Base-by-base conservation (phyloP, 64 coral and sea anemone genomes). In the Exaiptasia diaphana region DNA sequence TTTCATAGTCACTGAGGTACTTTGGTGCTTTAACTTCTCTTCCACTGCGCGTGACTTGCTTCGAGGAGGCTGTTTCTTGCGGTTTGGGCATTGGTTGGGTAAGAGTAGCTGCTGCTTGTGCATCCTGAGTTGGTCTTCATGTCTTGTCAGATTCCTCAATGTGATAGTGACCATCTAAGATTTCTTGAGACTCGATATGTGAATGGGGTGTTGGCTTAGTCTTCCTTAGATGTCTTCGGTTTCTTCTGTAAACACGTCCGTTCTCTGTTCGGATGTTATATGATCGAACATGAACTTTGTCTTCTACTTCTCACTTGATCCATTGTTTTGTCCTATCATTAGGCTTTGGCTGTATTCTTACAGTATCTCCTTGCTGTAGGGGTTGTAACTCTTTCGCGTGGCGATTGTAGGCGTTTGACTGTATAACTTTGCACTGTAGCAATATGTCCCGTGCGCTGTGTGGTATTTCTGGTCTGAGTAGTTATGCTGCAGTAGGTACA, bases 221-320 rank as follows among this genome's bases (percentile, higher is more conserved):
- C 26, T 58, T 53, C 13, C 33, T n/a, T 26, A 57, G 26, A 53
- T 77, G 74, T 39, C 74, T 53, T 31, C 74, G 46, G 50, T 77
- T 77, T 56, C 74, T 77, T 7, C 74, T 45, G 48, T 55, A 57
- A n/a, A 77, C 74, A 31, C 33, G 53, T 21, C 74, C 50, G 56
- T 77, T 50, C 24, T 77, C 49, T 8, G 74, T 77, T 36, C 74
- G 43, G 4, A 77, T 50, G 8, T 24, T 34, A 15, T 55, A 77
- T 17, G 74, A 77, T 54, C 28, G 46, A 29, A 77, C n/a, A 38
- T 57, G 48, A 3, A 77, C 49, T 58, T 57, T 50, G 28, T 30
- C 11, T 50, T 77, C 45, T 36, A 59, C 74, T 33, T 50, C 13
- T 7, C 46, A 45, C 56, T 50, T 50, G 14, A 18, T 54, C 74